These are phyloP conservation scores for Vollenhovia emeryi DNA, from an alignment of 1,140 invertebrate genomes.

Conservation along the genomic window DNA sequence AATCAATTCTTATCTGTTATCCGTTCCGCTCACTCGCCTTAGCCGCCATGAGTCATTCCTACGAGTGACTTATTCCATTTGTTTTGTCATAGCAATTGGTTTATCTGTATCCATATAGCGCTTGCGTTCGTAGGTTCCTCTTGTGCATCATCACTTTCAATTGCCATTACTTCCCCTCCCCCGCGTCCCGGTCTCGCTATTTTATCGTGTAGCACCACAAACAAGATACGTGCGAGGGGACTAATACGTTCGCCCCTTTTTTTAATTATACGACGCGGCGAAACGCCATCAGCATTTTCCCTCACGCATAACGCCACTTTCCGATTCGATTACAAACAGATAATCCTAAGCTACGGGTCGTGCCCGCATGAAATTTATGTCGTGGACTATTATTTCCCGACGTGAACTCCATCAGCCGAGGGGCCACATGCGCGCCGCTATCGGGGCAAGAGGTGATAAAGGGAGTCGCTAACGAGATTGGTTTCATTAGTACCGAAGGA, in stretches of 20 bases:
- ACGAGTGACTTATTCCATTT: constrained; percentile 22
- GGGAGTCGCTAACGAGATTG: constrained; percentile 57
- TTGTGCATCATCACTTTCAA: constrained; percentile 37
- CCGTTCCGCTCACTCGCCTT: not conserved
- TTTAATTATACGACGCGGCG: constrained; percentile 16
- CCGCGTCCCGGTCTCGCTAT: not conserved
- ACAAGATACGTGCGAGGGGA: not conserved
- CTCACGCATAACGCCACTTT: not conserved
- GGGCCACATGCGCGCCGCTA: constrained; percentile 25
- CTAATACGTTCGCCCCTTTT: not conserved
- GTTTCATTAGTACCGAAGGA: constrained; percentile 59
- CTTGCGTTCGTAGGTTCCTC: constrained; percentile 2
- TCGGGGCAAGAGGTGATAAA: constrained; percentile 57
- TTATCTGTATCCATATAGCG: not conserved
- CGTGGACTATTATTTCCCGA: constrained; percentile 40
- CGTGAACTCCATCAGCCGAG: constrained; percentile 31
- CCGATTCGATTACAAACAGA: constrained; percentile 16
- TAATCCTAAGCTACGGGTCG: constrained; percentile 4
- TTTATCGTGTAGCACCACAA: not conserved
- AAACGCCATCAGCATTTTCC: constrained; percentile 12
- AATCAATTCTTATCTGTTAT: constrained; percentile 45
- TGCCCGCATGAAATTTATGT: constrained; percentile 38
- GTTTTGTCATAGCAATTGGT: not conserved
- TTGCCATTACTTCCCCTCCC: not conserved
- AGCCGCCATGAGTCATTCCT: not conserved